These are phyloP conservation scores for Rhogogaster chlorosoma DNA, from an alignment of 2,888 invertebrate genomes.

Conservation along the genomic window DNA sequence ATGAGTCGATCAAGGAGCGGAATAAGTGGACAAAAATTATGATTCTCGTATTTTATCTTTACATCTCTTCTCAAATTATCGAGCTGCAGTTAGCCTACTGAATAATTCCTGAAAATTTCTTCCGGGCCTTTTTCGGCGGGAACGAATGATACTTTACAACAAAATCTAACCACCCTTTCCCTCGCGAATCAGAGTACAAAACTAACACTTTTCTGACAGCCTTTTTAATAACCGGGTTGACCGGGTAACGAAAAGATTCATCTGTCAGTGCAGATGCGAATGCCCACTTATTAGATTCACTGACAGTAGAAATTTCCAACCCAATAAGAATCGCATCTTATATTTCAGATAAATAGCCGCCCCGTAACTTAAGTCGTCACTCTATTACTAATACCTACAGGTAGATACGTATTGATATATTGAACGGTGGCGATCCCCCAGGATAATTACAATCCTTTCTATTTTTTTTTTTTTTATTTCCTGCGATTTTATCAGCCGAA, in stretches of 20 bases:
- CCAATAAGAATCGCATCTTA: conserved; percentile 59
- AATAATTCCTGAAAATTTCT: background rate
- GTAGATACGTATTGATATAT: background rate
- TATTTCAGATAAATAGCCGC: conserved; percentile 64
- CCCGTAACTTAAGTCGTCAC: conserved; percentile 57
- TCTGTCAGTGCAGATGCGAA: conserved; percentile 62
- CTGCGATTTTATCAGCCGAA: background rate
- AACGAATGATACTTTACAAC: background rate
- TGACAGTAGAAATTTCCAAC: background rate
- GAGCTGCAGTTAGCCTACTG: background rate
- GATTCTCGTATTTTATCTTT: background rate
- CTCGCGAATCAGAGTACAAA: background rate
- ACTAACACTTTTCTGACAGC: conserved; percentile 31
- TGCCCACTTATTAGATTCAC: conserved; percentile 5
- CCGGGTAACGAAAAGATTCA: conserved; percentile 55
- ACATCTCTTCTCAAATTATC: background rate
- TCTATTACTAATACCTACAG: background rate
- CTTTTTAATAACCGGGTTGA: conserved; percentile 61
- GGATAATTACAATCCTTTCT: conserved; percentile 13
- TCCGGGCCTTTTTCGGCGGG: background rate
- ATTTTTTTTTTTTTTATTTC: background rate
- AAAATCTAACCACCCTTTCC: background rate
- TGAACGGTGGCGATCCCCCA: background rate
- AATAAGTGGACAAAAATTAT: background rate
- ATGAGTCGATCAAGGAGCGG: background rate